A percentile compares a stretch with the other conserved stretches of the same genome.
Conservation (phyloP, 2,888 invertebrate genomes). For the Tuta absoluta region DNA sequence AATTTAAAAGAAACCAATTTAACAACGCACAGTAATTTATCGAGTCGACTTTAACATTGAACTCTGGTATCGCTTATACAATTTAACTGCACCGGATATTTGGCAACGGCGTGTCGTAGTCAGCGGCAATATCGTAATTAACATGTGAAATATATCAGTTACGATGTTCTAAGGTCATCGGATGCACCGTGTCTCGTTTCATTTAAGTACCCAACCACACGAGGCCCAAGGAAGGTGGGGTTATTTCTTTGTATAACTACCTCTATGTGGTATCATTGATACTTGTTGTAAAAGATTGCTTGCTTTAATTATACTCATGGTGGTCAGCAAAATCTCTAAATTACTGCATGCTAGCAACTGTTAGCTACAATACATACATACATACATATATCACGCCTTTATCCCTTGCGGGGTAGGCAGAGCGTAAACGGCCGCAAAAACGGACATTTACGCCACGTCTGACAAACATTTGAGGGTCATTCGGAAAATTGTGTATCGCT, state of each 20-base stretch:
- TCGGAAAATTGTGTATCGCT: too few species aligned
- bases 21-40: slow-evolving; percentile 33
- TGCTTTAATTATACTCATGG: too few species aligned
- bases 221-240: background rate
- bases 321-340: too few species aligned
- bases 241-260: background rate
- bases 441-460: too few species aligned
- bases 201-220: background rate
- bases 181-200: slow-evolving; percentile 28
- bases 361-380: too few species aligned
- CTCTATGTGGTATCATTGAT: background rate
- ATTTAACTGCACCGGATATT: slow-evolving; percentile 37
- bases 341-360: too few species aligned
- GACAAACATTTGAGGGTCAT: too few species aligned
- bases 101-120: slow-evolving; percentile 29
- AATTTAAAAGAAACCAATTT: background rate
- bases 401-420: too few species aligned
- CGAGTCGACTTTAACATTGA: slow-evolving; percentile 40
- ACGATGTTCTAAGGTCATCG: slow-evolving; percentile 28
- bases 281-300: too few species aligned
- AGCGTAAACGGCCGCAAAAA: too few species aligned
- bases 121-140: slow-evolving; percentile 29
- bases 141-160: slow-evolving; percentile 28
- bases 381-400: too few species aligned
- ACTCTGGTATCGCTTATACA: slow-evolving; percentile 36